phyloP scores from a whole-genome alignment of 1,140 invertebrate genomes.

The Phortica variegata region DNA sequence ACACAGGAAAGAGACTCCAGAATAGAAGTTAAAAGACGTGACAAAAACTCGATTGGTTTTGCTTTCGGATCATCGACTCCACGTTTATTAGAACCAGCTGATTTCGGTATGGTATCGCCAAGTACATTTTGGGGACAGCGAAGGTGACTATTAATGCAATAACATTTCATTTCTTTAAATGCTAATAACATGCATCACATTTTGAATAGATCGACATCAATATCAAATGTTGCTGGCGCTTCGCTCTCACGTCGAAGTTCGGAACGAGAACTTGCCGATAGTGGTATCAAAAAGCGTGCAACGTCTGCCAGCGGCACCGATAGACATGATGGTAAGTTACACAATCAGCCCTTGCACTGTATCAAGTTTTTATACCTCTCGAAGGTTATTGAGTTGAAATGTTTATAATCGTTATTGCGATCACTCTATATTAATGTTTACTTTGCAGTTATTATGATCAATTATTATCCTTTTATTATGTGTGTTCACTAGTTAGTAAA shows the following conservation, averaged over 20 bases:
- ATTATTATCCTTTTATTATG: neutral
- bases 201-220: conserved; percentile 73
- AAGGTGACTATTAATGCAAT: conserved; percentile 57
- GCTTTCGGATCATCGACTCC: conserved; percentile 89
- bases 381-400: too few relatives aligned
- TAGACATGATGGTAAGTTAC: conserved; percentile 67
- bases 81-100: conserved; percentile 78
- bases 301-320: conserved; percentile 74
- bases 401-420: conserved; percentile 26
- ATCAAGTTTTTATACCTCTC: too few relatives aligned
- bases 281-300: conserved; percentile 78
- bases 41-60: conserved; percentile 69
- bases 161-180: neutral
- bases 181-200: neutral
- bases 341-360: too few relatives aligned
- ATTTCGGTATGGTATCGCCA: conserved; percentile 62
- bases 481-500: too few relatives aligned
- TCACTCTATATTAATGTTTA: conserved; percentile 27
- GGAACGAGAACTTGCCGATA: conserved; percentile 75
- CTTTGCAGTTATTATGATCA: conserved; percentile 45
- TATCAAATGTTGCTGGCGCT: conserved; percentile 75
- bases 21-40: conserved; percentile 72
- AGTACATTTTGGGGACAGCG: conserved; percentile 77
- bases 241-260: conserved; percentile 78
- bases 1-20: conserved; percentile 73